Evolutionary conservation across 2,113 vertebrate species (phyloP).

Genomic region (Colossoma macropomum): DNA sequence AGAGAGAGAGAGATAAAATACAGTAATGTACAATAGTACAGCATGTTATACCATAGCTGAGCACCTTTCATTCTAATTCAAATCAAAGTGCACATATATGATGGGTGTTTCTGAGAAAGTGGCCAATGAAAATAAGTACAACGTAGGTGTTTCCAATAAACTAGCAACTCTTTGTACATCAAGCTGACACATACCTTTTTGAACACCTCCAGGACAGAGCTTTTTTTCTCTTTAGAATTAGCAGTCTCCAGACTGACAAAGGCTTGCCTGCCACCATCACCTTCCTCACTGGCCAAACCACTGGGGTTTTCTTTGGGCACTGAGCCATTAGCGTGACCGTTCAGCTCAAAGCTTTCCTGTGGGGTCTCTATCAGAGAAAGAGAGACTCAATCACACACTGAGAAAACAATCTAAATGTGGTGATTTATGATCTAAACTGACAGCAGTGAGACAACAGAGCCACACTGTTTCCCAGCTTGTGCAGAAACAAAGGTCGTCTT

Average conservation of each 20-base stretch:
- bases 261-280: slow-evolving; percentile 49
- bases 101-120: no score
- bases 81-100: no score
- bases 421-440: neutral
- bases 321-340: slow-evolving; percentile 51
- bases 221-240: slow-evolving; percentile 58
- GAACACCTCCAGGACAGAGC: slow-evolving; percentile 77
- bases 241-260: slow-evolving; percentile 62
- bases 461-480: neutral
- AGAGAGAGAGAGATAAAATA: neutral
- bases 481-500: neutral
- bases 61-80: no score
- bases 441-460: neutral
- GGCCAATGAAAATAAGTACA: neutral
- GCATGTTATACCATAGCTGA: no score
- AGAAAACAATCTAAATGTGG: neutral
- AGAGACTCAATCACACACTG: neutral
- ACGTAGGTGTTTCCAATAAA: neutral
- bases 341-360: slow-evolving; percentile 55
- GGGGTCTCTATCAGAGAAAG: neutral
- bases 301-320: neutral
- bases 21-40: no score
- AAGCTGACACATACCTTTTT: slow-evolving; percentile 74
- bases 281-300: neutral
- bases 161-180: neutral